Evolutionary conservation across 2,888 invertebrate genomes (phyloP).

Genomic region (Macrophya annulata): DNA sequence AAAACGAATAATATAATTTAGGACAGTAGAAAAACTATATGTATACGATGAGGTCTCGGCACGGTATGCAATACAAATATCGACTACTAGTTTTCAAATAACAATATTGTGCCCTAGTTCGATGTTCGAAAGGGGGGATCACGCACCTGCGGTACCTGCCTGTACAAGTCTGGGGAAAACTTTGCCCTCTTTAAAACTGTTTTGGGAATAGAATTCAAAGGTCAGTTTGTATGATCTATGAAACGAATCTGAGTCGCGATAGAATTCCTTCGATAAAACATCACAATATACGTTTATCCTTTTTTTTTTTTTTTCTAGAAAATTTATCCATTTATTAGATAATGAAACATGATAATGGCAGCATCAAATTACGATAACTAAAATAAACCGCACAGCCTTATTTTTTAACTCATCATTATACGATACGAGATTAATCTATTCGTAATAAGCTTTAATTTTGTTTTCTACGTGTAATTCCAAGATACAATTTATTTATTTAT

Average conservation of each 20-base stretch:
- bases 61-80: conserved; percentile 35
- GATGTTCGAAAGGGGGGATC: conserved; percentile 40
- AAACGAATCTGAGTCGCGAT: not conserved
- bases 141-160: conserved; percentile 67
- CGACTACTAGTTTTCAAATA: conserved; percentile 46
- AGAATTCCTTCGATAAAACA: not conserved
- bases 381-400: not conserved
- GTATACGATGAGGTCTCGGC: conserved; percentile 15
- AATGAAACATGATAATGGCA: not conserved
- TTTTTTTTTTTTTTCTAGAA: not conserved
- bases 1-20: conserved; percentile 57
- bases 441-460: no score
- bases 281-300: no score
- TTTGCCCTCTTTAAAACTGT: conserved; percentile 32
- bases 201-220: conserved; percentile 19
- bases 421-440: no score
- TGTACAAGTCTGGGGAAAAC: conserved; percentile 63
- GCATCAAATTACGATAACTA: not conserved
- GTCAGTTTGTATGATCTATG: not conserved
- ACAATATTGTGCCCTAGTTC: conserved; percentile 42
- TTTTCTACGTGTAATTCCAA: no score
- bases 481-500: no score
- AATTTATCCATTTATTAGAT: not conserved
- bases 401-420: no score
- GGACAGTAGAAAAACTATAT: not conserved